Evolutionary conservation across 1,140 invertebrate species (phyloP), one percentile per base, ranked within the genome.

Genomic region (Drosophila setifemur): DNA sequence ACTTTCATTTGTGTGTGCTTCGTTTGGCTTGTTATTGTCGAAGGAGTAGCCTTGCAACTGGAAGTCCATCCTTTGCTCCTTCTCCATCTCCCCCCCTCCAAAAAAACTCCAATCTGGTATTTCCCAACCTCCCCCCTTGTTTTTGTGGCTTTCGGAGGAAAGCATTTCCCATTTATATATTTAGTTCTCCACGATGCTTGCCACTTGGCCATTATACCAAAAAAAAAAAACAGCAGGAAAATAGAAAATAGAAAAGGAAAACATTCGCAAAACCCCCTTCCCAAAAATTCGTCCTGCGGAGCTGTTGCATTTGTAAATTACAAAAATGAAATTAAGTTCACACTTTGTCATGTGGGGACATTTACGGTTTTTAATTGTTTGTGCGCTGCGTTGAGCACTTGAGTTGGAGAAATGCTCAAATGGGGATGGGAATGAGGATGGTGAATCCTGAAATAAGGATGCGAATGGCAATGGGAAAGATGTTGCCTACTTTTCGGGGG

Each of bases 261-360:
- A n/a, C n/a, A n/a, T n/a, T n/a, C n/a, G n/a, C n/a, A n/a, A n/a
- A n/a, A n/a, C n/a, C 26, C 6, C 29, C 25, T 14, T 48, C 11
- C 26, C 16, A 16, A 11, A 14, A 33, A 9, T 1, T 11, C 7
- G 28, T 2, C 19, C 21, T 58, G 18, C 53, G 23, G 11, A 29
- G 67, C 33, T 69, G 70, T 73, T 83, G 69, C 78, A 83, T 85
- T 73, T 85, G 81, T 81, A 86, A 86, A 85, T 86, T 86, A 76
- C 81, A 86, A 86, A 85, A 85, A 85, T 85, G 81, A 85, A 85
- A 85, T 85, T 85, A 85, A 85, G 81, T 85, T 85, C 81, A 85
- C 81, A 85, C 81, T 86, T 86, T 85, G 81, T 85, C 81, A 85
- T 85, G 81, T 86, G 81, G 82, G 81, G 81, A 85, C 81, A 85